A percentile compares a stretch with the other conserved stretches of the same genome.
phyloP scores from a whole-genome alignment of 2,113 vertebrate genomes.

The Prinia subflava region DNA sequence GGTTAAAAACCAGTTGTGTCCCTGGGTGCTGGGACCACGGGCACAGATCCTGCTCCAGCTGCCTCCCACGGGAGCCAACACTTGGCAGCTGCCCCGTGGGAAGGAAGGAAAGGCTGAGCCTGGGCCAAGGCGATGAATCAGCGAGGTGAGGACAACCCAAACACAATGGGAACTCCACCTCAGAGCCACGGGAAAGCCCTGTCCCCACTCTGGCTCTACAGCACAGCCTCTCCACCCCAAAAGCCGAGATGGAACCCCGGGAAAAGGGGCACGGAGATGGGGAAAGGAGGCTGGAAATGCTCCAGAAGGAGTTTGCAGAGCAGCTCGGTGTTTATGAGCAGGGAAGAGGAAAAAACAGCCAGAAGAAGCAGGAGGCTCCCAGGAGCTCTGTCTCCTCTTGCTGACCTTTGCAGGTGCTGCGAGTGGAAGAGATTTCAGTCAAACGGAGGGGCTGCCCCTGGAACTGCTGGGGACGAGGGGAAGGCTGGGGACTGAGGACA shows the following conservation, averaged over 20 bases:
- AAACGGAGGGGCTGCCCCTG: background rate
- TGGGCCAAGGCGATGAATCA: background rate
- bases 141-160: fast-evolving
- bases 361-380: background rate
- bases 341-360: background rate
- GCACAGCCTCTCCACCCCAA: background rate
- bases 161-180: background rate
- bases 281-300: background rate
- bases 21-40: fast-evolving
- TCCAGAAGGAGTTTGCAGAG: background rate
- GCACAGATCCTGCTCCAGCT: background rate
- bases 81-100: fast-evolving
- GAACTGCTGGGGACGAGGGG: background rate
- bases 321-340: background rate
- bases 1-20: background rate
- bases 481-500: background rate
- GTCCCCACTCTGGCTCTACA: fast-evolving
- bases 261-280: fast-evolving
- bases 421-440: background rate
- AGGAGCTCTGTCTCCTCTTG: background rate
- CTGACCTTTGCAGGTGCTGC: background rate
- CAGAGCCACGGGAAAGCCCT: background rate
- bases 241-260: fast-evolving
- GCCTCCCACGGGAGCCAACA: background rate
- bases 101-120: background rate